These are phyloP conservation scores for Grus americana DNA, from an alignment of 2,113 vertebrate species.

Conservation along the genomic window DNA sequence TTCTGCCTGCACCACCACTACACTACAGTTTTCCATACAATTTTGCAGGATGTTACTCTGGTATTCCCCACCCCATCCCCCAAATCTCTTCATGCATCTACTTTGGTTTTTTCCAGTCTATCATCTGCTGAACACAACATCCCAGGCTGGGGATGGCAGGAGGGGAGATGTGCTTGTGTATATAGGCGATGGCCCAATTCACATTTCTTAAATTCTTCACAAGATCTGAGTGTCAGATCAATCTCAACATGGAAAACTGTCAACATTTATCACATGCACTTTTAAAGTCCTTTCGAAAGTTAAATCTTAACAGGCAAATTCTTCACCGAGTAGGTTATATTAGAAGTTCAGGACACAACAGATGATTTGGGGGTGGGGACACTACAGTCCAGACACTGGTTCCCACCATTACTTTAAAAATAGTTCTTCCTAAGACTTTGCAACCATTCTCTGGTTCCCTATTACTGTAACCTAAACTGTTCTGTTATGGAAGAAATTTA, in stretches of 20 bases:
- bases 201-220: not conserved
- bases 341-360: slow-evolving; percentile 39
- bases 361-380: slow-evolving; percentile 16
- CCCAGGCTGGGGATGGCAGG: not conserved
- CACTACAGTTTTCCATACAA: not conserved
- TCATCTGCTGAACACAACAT: not conserved
- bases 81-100: not conserved
- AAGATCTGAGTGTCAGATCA: not conserved
- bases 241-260: not conserved
- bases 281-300: not conserved
- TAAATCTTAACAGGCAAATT: not conserved
- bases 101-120: not conserved
- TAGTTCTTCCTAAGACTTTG: slow-evolving; percentile 29
- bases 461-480: slow-evolving; percentile 6
- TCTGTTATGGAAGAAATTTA: slow-evolving; percentile 30
- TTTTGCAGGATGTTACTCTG: not conserved
- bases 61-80: not conserved
- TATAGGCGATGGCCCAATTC: not conserved
- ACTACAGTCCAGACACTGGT: not conserved
- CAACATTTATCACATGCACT: not conserved
- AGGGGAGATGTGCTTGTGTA: not conserved
- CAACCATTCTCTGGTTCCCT: not conserved
- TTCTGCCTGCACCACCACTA: not conserved
- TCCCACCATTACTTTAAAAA: slow-evolving; percentile 47
- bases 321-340: not conserved